Conservation (phyloP, 2,113 vertebrate species). For the Acanthisitta chloris region DNA sequence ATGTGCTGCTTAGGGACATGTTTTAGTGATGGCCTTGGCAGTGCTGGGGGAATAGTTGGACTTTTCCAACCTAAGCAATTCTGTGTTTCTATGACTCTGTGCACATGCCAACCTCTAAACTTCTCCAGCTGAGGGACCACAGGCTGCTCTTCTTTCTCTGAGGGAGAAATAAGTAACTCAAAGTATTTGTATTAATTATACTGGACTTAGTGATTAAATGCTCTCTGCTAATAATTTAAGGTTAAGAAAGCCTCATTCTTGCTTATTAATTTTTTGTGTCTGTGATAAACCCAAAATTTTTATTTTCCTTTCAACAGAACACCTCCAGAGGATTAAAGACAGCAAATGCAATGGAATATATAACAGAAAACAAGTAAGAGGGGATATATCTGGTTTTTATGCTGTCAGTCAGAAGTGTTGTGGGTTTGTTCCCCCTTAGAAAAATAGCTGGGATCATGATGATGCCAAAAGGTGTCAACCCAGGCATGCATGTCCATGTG, state of each 20-base stretch:
- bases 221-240: background rate
- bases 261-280: background rate
- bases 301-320: slow-evolving; percentile 67
- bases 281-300: background rate
- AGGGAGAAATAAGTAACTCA: background rate
- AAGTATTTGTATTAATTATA: background rate
- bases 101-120: background rate
- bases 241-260: background rate
- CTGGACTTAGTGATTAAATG: background rate
- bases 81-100: no score
- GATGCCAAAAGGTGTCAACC: background rate
- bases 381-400: background rate
- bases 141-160: background rate
- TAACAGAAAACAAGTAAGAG: slow-evolving; percentile 81
- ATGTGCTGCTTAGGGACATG: no score
- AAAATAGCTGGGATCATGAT: background rate
- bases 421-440: background rate
- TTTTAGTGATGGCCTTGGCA: no score
- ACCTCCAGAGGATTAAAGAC: slow-evolving; percentile 82
- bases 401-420: background rate
- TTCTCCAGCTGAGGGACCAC: background rate
- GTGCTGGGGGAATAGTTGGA: no score
- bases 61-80: no score
- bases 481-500: background rate
- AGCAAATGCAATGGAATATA: slow-evolving; percentile 68